Conservation (phyloP, 2,113 vertebrate species). For the Fregata magnificens region DNA sequence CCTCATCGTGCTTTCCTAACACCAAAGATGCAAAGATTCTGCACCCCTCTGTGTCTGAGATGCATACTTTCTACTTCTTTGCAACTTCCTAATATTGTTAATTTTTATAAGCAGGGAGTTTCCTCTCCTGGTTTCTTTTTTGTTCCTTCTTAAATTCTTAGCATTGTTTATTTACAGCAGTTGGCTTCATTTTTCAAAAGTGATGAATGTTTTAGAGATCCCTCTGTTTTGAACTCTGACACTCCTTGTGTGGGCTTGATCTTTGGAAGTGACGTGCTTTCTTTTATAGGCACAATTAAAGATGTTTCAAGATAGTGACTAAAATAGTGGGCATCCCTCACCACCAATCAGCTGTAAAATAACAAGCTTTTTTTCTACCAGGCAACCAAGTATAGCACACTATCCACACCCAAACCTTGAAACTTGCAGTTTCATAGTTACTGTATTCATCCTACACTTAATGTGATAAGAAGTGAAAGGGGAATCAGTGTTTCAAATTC, state of each 20-base stretch:
- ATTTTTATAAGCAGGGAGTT: background rate
- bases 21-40: background rate
- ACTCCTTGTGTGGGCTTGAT: background rate
- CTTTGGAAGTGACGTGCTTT: background rate
- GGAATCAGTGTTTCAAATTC: background rate
- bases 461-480: background rate
- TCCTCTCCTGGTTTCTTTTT: background rate
- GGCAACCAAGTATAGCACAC: background rate
- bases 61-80: background rate
- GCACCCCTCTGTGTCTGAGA: background rate
- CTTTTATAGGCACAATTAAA: background rate
- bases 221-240: background rate
- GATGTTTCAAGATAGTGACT: background rate
- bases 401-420: background rate
- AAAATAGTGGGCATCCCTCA: background rate
- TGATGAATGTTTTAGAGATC: background rate
- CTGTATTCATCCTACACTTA: rapidly evolving
- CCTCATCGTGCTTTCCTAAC: background rate
- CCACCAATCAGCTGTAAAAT: background rate
- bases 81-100: background rate
- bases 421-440: background rate
- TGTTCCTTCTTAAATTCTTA: background rate
- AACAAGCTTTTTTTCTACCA: background rate
- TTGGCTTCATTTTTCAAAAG: background rate
- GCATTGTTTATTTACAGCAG: background rate